These are phyloP conservation scores for Himalopsyche japonica DNA, from an alignment of 2,888 invertebrate species.

Conservation along the genomic window DNA sequence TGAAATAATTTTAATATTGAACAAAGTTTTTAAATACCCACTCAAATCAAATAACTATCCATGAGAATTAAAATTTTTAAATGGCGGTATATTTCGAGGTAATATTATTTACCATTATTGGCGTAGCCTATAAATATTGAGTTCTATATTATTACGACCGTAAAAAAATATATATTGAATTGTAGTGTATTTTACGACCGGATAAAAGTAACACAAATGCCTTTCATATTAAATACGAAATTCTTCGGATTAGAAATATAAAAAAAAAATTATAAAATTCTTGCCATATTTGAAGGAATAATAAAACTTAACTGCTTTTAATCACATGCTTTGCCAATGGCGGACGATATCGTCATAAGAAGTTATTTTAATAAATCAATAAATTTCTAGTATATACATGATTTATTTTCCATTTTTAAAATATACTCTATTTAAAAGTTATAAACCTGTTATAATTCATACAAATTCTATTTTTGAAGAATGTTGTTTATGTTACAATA, in stretches of 20 bases:
- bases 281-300: neutral
- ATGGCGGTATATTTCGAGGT: no score
- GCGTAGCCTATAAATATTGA: no score
- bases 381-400: neutral
- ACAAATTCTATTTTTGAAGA: no score
- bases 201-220: neutral
- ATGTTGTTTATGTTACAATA: no score
- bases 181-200: neutral
- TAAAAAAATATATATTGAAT: neutral
- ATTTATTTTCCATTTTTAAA: no score
- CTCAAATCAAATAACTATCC: no score
- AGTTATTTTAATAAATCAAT: neutral
- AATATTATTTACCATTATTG: no score
- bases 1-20: no score
- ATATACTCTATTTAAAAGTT: no score
- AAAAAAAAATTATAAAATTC: neutral
- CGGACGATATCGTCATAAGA: neutral
- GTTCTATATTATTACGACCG: neutral
- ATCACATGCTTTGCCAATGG: neutral
- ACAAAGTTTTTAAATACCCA: no score
- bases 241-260: neutral
- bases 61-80: no score
- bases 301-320: neutral
- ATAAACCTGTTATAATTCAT: no score
- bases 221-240: neutral